Evolutionary conservation across 1,140 invertebrate species (phyloP).

Genomic region (Hylaeus anthracinus): DNA sequence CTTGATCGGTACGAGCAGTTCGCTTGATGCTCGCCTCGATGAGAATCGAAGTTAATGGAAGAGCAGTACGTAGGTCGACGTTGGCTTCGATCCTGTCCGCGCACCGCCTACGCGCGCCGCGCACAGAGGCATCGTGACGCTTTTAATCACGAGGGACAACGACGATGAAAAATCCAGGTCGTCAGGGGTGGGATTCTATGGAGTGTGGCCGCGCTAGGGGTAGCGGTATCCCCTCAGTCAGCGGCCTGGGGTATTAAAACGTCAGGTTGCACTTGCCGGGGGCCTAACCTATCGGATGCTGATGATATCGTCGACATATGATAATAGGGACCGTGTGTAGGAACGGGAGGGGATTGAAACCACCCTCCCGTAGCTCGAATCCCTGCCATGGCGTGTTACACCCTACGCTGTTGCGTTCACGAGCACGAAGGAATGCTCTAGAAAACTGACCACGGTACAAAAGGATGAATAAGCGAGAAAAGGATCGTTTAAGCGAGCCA

Average conservation of each 20-base stretch:
- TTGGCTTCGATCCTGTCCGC: conserved; percentile 7
- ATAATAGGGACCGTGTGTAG: conserved; percentile 34
- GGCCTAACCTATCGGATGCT: conserved; percentile 42
- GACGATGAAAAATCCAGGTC: conserved; percentile 59
- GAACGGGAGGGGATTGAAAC: no score
- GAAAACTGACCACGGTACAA: not conserved
- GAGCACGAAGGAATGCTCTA: not conserved
- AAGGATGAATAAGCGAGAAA: not conserved
- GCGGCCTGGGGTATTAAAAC: conserved; percentile 52
- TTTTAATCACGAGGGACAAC: conserved; percentile 61
- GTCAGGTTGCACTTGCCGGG: conserved; percentile 49
- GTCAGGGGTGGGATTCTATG: conserved; percentile 1
- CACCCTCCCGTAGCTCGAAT: not conserved
- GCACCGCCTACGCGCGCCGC: conserved; percentile 4
- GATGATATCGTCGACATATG: conserved; percentile 41
- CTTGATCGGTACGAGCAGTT: conserved; percentile 37
- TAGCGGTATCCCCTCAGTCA: not conserved
- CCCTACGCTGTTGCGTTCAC: not conserved
- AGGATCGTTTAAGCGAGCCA: not conserved
- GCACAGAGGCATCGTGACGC: conserved; percentile 17
- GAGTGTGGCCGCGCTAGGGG: not conserved
- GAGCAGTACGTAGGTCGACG: not conserved
- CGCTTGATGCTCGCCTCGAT: conserved; percentile 57
- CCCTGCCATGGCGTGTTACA: not conserved
- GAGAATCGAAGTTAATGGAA: conserved; percentile 63